These are phyloP conservation scores for Melanocharis versteri DNA, from an alignment of 2,113 vertebrate genomes.

Conservation along the genomic window DNA sequence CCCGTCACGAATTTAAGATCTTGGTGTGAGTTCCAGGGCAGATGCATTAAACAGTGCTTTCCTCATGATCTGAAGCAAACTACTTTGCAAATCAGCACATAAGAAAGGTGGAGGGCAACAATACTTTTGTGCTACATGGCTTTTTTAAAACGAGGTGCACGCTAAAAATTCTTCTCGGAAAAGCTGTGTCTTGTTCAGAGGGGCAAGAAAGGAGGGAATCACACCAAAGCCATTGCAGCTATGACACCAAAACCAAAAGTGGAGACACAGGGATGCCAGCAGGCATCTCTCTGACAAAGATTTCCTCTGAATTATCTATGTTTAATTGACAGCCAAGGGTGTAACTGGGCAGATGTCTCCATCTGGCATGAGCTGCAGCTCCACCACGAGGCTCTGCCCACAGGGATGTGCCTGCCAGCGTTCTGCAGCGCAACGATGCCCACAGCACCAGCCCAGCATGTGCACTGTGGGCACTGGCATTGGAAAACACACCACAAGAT, in stretches of 20 bases:
- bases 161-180: neutral
- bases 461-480: neutral
- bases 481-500: neutral
- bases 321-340: neutral
- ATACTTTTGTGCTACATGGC: accelerated
- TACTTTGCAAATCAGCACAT: accelerated
- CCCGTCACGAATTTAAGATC: neutral
- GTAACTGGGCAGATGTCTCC: neutral
- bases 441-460: neutral
- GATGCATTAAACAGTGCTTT: neutral
- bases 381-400: accelerated
- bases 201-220: neutral
- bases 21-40: neutral
- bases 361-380: neutral
- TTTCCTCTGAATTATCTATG: neutral
- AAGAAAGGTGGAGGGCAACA: neutral
- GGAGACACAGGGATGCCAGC: neutral
- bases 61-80: neutral
- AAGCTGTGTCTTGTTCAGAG: neutral
- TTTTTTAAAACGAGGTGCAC: neutral
- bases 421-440: neutral
- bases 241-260: neutral
- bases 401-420: neutral
- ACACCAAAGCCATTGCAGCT: neutral
- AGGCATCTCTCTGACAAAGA: neutral